Percentiles rank a stretch among this genome's conserved stretches.
phyloP scores from a whole-genome alignment of 2,113 vertebrate species.

The rabbit (Oryctolagus cuniculus) region mOryCun1.1 NC_091436.1:96574501-96575000 shows the following conservation, averaged over 20 bases:
- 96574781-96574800: neutral
- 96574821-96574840: neutral
- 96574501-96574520: neutral
- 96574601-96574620: neutral
- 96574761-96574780: constrained; percentile 28
- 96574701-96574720: constrained; percentile 23
- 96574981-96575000: too few species aligned
- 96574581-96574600: constrained; percentile 36
- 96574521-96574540: neutral
- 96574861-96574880: too few species aligned
- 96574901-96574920: too few species aligned
- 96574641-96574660: constrained; percentile 52
- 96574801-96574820: neutral
- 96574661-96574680: constrained; percentile 50
- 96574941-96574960: too few species aligned
- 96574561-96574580: constrained; percentile 48
- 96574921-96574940: too few species aligned
- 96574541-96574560: neutral
- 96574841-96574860: too few species aligned
- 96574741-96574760: constrained; percentile 23
- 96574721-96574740: neutral
- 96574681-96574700: neutral
- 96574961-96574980: too few species aligned
- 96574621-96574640: constrained; percentile 54
- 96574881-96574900: too few species aligned